Evolutionary conservation across 2,888 invertebrate species (phyloP), one percentile per base, ranked within the genome.

Genomic region (Erebia ligea): DNA sequence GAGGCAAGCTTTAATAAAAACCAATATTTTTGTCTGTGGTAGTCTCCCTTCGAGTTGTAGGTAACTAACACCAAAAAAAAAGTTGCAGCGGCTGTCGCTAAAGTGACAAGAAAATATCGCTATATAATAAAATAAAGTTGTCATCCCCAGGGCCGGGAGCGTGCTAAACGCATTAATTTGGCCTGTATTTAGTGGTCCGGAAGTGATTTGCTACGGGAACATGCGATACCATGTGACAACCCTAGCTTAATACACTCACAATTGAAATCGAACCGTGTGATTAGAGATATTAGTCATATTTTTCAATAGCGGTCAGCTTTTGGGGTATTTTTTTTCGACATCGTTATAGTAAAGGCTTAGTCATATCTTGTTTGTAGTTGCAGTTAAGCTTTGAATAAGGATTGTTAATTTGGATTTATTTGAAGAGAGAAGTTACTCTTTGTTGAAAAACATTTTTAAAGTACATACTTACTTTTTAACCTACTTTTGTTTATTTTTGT

Each of bases 101-200:
- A 90, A 91, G 88, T 90, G 92, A 92, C 92, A 91, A 90, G 90
- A 91, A 91, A 90, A 90, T 91, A 91, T 92, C 84, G 84, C 82
- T 81, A 85, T 84, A 92, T 91, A 93, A 92, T 91, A 90, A 91
- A 92, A 92, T 92, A 88, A 90, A 93, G 92, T 92, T 93, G 92
- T 92, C 92, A 92, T 92, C 91, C 88, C 88, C 92, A 93, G 84
- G 82, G 87, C 78, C 84, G 89, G 67, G 90, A 92, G 92, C 92
- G 92, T 92, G 92, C 89, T 92, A 92, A 93, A 93, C 91, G 91
- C 92, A 92, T 92, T 92, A 93, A 92, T 93, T 93, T 92, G 86
- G 90, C 91, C 92, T 92, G 92, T 83, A 91, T 89, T 92, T 92
- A 93, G 93, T 93, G 93, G 93, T 81, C 90, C 92, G 92, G 92